Percentiles rank a stretch among this genome's conserved stretches.
phyloP scores from a whole-genome alignment of 2,888 invertebrate genomes.

The Strigamia transsilvanica region DNA sequence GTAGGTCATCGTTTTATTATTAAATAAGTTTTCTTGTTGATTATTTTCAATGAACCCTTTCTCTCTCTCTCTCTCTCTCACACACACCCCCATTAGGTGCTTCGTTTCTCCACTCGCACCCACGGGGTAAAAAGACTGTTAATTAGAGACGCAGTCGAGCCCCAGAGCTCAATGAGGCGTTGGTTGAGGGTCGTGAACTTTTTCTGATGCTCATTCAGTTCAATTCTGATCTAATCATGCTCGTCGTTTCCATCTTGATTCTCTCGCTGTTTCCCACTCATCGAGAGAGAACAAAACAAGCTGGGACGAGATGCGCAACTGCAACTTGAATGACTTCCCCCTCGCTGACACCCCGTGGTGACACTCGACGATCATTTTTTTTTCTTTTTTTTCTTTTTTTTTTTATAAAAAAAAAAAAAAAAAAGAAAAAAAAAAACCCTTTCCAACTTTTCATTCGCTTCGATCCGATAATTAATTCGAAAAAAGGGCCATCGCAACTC shows the following conservation, averaged over 20 bases:
- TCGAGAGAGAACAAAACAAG: conserved; percentile 17
- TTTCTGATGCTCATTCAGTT: conserved; percentile 24
- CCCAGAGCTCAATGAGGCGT: conserved; percentile 19
- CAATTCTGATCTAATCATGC: conserved; percentile 26
- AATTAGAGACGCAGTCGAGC: conserved; percentile 2
- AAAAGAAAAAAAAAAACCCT: too few relatives aligned
- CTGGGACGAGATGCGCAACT: neutral
- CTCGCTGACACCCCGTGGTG: conserved; percentile 14
- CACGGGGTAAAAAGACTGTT: conserved; percentile 24
- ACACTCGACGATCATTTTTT: conserved; percentile 14
- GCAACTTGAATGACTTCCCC: conserved; percentile 12
- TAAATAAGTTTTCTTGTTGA: too few relatives aligned
- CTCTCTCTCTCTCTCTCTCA: too few relatives aligned
- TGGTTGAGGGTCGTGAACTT: conserved; percentile 7
- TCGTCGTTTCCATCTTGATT: neutral
- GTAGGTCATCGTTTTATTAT: too few relatives aligned
- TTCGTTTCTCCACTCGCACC: neutral
- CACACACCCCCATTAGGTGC: neutral
- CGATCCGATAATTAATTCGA: conserved; percentile 12
- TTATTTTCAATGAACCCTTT: too few relatives aligned
- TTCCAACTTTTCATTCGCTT: neutral
- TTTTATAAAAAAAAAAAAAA: too few relatives aligned
- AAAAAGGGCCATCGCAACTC: conserved; percentile 20
- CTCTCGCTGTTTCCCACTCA: conserved; percentile 19
- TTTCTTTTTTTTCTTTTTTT: too few relatives aligned